Base-by-base conservation (phyloP, 1,140 invertebrate species). In the Proctacanthus coquilletti region DNA sequence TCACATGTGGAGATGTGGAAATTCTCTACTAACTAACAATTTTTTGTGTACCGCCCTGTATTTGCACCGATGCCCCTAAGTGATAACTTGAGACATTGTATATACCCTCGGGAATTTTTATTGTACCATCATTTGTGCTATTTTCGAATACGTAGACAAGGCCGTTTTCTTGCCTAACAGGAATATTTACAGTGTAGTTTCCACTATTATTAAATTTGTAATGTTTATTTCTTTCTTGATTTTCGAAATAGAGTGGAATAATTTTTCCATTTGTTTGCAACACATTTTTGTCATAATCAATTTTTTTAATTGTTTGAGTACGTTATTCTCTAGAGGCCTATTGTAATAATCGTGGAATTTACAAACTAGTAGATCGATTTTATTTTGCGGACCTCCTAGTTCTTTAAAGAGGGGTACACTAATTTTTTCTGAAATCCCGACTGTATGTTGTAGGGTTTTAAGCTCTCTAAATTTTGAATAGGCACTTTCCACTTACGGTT, bases 261-360 rank as follows among this genome's bases (percentile, higher is more conserved):
- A n/a, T n/a, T n/a, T n/a, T n/a, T n/a, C n/a, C n/a, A 40, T 40
- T 36, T n/a, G 6, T n/a, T 25, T 25, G n/a, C n/a, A 8, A 25
- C n/a, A n/a, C n/a, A n/a, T 27, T 30, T 4, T 25, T 27, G 21
- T 30, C 10, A 40, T 3, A 14, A 6, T 8, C 4, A 4, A n/a
- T 4, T 39, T 25, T 34, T 40, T 38, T 18, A 41, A 29, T 11
- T 41, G 17, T 23, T 31, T 18, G 21, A 35, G 11, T 27, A 20
- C 29, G 34, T 13, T 4, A 15, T 19, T 10, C 23, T 21, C 2
- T 21, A 37, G n/a, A 32, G 33, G 8, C 32, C 23, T 19, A 36
- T 21, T 11, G 20, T 36, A 25, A 17, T 20, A 10, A 21, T 32
- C 32, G 37, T 41, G 19, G 31, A 45, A 29, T 41, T 25, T 5